Conservation (phyloP, 2,113 vertebrate species). For the Eolophus roseicapilla region DNA sequence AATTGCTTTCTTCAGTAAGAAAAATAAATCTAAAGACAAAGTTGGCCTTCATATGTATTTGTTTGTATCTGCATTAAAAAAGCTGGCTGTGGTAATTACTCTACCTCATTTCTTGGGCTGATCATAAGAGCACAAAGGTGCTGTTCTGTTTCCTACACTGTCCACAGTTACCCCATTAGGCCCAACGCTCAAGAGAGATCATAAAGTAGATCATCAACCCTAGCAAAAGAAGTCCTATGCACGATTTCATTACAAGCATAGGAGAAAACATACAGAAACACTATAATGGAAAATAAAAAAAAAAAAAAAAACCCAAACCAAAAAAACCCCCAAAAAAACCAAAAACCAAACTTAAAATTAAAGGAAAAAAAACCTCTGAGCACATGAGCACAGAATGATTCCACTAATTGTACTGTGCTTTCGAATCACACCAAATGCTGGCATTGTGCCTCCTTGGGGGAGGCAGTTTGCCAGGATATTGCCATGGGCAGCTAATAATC, state of each 20-base stretch:
- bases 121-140: neutral
- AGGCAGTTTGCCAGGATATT: constrained; percentile 39
- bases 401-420: neutral
- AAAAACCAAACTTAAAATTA: neutral
- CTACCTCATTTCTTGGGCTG: neutral
- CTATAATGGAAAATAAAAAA: neutral
- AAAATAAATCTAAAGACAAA: neutral
- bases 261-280: neutral
- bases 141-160: neutral
- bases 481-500: constrained; percentile 46
- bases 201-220: neutral
- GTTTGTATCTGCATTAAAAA: neutral
- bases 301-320: neutral
- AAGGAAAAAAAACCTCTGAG: neutral
- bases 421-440: constrained; percentile 19
- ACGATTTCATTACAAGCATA: neutral
- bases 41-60: neutral
- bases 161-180: neutral
- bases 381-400: neutral
- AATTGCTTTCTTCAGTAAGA: neutral
- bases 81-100: neutral
- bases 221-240: neutral
- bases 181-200: neutral
- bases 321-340: neutral
- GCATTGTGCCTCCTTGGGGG: constrained; percentile 6